Evolutionary conservation across 1,140 invertebrate species (phyloP).

Genomic region (Drosophila miranda): DNA sequence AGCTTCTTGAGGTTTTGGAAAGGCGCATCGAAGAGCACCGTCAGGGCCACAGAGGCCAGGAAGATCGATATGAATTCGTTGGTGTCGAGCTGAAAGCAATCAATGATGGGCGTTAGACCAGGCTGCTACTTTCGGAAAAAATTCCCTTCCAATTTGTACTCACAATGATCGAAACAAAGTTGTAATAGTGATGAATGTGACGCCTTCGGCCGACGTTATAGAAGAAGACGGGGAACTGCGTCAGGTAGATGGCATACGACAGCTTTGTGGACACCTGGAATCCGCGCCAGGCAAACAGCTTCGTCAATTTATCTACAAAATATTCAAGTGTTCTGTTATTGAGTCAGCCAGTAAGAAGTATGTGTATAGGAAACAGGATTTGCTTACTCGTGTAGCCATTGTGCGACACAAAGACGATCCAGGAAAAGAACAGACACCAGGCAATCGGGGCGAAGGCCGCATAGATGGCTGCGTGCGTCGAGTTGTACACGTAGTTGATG

Average conservation of each 20-base stretch:
- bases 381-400: constrained; percentile 85
- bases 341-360: not conserved
- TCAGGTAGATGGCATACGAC: constrained; percentile 87
- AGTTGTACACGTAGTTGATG: constrained; percentile 86
- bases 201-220: constrained; percentile 86
- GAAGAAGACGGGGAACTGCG: constrained; percentile 88
- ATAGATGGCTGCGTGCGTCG: constrained; percentile 86
- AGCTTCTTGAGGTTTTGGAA: constrained; percentile 87
- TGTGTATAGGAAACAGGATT: not conserved
- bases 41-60: constrained; percentile 84
- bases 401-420: constrained; percentile 86
- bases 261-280: constrained; percentile 86
- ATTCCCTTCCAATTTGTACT: constrained; percentile 29
- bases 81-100: constrained; percentile 83
- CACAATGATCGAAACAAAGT: constrained; percentile 84
- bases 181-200: constrained; percentile 84
- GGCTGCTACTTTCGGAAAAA: not conserved
- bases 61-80: constrained; percentile 85
- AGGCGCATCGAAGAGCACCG: constrained; percentile 87
- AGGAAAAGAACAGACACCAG: constrained; percentile 87
- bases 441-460: constrained; percentile 88
- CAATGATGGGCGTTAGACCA: not conserved
- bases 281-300: constrained; percentile 84
- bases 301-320: constrained; percentile 83
- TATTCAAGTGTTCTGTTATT: not conserved